Conservation (phyloP, 2,888 invertebrate species). For the Lymantria monacha region DNA sequence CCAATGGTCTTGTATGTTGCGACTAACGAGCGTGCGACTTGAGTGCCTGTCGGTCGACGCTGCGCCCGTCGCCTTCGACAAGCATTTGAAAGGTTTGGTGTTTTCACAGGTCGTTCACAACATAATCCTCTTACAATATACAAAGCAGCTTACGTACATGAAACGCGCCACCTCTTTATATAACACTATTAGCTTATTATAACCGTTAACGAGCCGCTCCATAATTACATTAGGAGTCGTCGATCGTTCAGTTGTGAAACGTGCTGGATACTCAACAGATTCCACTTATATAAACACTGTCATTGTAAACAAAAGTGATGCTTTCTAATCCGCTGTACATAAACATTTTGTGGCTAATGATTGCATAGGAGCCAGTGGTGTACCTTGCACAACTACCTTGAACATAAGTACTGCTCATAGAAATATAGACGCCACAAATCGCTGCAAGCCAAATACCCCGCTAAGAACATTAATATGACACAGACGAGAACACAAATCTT, state of each 20-base stretch:
- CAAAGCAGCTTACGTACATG: slow-evolving; percentile 35
- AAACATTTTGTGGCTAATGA: no score
- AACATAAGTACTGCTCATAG: no score
- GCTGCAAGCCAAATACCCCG: no score
- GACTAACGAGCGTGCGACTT: no score
- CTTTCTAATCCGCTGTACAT: not conserved
- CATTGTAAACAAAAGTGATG: not conserved
- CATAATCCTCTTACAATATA: slow-evolving; percentile 39
- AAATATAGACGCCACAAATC: no score
- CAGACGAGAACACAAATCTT: no score
- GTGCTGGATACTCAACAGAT: not conserved
- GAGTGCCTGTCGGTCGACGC: no score
- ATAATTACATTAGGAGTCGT: slow-evolving; percentile 6
- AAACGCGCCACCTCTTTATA: slow-evolving; percentile 15
- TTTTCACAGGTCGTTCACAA: slow-evolving; percentile 42
- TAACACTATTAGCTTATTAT: slow-evolving; percentile 18
- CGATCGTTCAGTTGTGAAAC: not conserved
- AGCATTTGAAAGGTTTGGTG: slow-evolving; percentile 40
- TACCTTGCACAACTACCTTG: no score
- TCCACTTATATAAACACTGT: not conserved
- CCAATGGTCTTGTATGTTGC: no score
- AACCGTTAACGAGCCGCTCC: slow-evolving; percentile 24
- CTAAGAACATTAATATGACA: no score
- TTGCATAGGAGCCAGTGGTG: no score
- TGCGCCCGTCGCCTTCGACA: slow-evolving; percentile 19